Conservation (phyloP, 2,797 vertebrate genomes). For the Melanotaenia boesemani region DNA sequence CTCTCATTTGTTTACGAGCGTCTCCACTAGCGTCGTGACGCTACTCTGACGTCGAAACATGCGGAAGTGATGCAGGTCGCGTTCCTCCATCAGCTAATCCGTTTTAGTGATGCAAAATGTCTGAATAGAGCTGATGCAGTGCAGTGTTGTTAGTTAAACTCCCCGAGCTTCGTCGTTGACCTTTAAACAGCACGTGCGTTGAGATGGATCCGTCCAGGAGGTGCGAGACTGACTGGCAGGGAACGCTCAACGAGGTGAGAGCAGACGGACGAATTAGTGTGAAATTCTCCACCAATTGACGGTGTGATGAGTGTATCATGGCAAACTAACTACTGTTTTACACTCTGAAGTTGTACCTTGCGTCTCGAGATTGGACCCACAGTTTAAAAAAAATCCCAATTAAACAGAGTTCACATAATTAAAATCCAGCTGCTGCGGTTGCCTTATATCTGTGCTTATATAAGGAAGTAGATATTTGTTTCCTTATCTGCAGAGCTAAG, state of each 20-base stretch:
- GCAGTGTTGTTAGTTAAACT: constrained; percentile 19
- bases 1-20: constrained; percentile 31
- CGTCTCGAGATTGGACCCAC: not conserved
- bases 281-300: not conserved
- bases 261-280: not conserved
- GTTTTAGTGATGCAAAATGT: constrained; percentile 32
- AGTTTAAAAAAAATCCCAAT: not conserved
- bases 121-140: not conserved
- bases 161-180: not conserved
- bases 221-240: constrained; percentile 94
- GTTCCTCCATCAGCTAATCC: constrained; percentile 42
- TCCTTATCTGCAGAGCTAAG: constrained; percentile 22
- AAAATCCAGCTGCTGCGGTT: not conserved
- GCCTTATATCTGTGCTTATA: not conserved
- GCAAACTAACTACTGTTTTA: not conserved
- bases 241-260: constrained; percentile 93
- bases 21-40: constrained; percentile 55
- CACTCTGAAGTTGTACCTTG: not conserved
- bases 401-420: constrained; percentile 9
- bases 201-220: constrained; percentile 84
- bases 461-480: constrained; percentile 32
- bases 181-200: not conserved
- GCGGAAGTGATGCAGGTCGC: constrained; percentile 63
- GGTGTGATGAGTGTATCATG: not conserved
- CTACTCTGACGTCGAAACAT: constrained; percentile 24